Base-by-base conservation (phyloP, 2,888 invertebrate genomes). In the Hirtodrosophila histrioides region DNA sequence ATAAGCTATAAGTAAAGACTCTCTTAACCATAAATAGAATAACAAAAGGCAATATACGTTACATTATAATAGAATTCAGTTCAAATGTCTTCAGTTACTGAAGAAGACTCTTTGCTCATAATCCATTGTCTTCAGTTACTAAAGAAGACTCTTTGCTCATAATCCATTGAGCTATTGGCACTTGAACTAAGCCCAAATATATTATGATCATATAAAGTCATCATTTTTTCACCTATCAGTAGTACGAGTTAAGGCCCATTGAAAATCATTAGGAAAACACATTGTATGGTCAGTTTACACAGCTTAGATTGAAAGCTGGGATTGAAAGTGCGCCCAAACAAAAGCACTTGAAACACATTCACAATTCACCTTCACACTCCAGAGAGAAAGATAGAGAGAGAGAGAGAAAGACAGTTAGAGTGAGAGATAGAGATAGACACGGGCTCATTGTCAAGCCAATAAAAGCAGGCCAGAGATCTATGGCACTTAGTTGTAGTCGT, bases 391-490 rank as follows among this genome's bases (percentile, higher is more conserved):
- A 17, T 17, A 17, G 17, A 17, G 17, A 17, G 17, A 17, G 17
- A 40, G 7, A 48, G 46, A 31, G 44, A 23, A 12, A 27, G 56
- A 57, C 69, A 86, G 31, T 35, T 12, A 12, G 33, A 11, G 29
- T 41, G 7, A 23, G 39, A 12, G 41, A 40, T 9, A 48, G 46
- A 31, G 44, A 23, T 23, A 27, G 56, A 57, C 72, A 86, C 78
- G 84, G 84, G 86, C 81, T 70, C 64, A 82, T 82, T 82, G 86
- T 82, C 84, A 86, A 86, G 82, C 86, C 81, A 82, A 82, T 82
- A 86, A 81, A 82, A 69, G 61, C 51, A 12, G 54, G 35, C 41
- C 60, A 27, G 40, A 55, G 46, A 39, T 39, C 36, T 27, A 29
- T 24, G 41, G 44, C 36, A 27, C 27, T 27, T 27, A 27, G 8